Evolutionary conservation across 2,888 invertebrate genomes (phyloP).

Genomic region (Alcis repandata): DNA sequence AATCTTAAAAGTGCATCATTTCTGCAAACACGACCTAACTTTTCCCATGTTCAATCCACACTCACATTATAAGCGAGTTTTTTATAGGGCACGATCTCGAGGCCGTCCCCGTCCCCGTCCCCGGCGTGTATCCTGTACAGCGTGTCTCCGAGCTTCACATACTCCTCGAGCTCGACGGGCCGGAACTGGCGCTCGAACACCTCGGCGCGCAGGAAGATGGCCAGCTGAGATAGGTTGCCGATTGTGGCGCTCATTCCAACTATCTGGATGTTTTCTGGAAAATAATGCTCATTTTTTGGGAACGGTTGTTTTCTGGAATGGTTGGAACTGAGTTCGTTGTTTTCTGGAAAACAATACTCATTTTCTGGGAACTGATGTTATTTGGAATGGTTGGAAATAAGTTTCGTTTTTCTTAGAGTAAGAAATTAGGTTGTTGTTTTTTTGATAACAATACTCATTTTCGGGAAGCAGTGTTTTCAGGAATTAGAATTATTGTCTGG

Average conservation of each 20-base stretch:
- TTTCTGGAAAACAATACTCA: not conserved
- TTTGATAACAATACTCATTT: not conserved
- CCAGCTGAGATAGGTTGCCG: constrained; percentile 94
- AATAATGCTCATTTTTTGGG: not conserved
- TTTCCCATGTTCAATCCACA: constrained; percentile 14
- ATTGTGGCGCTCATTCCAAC: constrained; percentile 99
- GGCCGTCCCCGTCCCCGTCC: constrained; percentile 55
- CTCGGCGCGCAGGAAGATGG: constrained; percentile 92
- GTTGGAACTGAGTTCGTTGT: not conserved
- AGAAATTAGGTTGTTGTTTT: too few species aligned
- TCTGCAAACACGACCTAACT: too few species aligned
- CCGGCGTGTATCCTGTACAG: constrained; percentile 76
- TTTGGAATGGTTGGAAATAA: too few species aligned
- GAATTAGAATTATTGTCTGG: too few species aligned
- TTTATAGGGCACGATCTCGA: constrained; percentile 67
- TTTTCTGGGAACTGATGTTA: not conserved
- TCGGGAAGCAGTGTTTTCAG: not conserved
- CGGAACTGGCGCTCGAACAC: constrained; percentile 94
- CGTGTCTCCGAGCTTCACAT: constrained; percentile 90
- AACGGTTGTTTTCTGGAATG: not conserved
- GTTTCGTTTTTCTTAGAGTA: not conserved
- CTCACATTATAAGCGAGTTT: constrained; percentile 70
- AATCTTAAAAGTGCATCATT: too few species aligned
- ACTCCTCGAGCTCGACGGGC: constrained; percentile 94
- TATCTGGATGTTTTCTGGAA: constrained; percentile 89